Conservation (phyloP, 2,797 vertebrate species). For the Pseudotriccus pelzelni region DNA sequence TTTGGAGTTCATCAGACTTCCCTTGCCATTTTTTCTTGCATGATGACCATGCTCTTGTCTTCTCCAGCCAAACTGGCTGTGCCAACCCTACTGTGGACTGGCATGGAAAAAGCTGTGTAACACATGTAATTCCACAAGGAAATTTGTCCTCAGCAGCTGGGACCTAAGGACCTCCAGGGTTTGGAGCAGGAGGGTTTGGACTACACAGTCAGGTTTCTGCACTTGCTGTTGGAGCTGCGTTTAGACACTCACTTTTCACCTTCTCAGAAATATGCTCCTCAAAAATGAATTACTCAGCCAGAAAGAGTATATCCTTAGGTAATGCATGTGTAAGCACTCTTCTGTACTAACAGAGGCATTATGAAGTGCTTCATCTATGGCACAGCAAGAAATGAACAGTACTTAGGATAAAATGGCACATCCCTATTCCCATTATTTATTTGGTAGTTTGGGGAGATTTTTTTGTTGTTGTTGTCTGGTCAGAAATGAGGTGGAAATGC, state of each 20-base stretch:
- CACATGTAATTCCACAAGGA: background rate
- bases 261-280: background rate
- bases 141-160: background rate
- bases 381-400: background rate
- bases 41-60: slow-evolving; percentile 1
- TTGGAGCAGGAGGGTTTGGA: background rate
- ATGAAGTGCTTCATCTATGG: background rate
- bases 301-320: slow-evolving; percentile 35
- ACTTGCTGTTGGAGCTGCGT: background rate
- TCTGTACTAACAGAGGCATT: background rate
- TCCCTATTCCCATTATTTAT: background rate
- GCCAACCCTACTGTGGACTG: background rate
- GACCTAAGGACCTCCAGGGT: background rate
- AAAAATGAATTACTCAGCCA: slow-evolving; percentile 36
- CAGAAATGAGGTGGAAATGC: background rate
- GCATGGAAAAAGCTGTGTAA: background rate
- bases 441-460: background rate
- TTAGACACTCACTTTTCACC: background rate
- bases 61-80: background rate
- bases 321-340: slow-evolving; percentile 12
- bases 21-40: background rate
- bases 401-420: background rate
- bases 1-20: background rate
- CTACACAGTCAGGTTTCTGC: background rate
- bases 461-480: background rate